Base-by-base conservation (phyloP, 1,140 invertebrate genomes). In the Psix sp. region DNA sequence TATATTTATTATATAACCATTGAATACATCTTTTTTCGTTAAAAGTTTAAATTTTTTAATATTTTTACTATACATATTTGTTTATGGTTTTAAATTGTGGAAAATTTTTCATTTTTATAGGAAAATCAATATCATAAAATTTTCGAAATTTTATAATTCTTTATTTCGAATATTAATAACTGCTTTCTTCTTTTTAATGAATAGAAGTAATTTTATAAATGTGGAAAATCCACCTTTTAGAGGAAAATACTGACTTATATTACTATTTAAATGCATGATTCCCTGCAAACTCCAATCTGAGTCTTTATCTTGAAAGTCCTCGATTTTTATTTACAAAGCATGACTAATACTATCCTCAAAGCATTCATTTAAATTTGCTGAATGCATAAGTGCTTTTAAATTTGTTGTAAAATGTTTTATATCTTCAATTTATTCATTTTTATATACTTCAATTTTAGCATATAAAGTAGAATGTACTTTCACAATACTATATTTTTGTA, bases 1-100 rank as follows among this genome's bases (percentile, higher is more conserved):
- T 5, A 79, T 88, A 88, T 26, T 88, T 80, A 14, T 57, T 49
- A 29, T 79, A 40, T 84, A 80, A 11, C 49, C 48, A 11, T 76
- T 77, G 48, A 79, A 78, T 31, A 80, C 45, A 51, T 66, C 60
- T 42, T 76, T 78, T 16, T 49, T 42, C 2, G 24, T 65, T 2
- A 78, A 9, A 11, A 74, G 48, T 17, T 62, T 17, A 42, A 76
- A 70, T 49, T 73, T n/a, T 3, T 66, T 13, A 0, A 38, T 17
- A 33, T 26, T 48, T 11, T 1, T 10, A 11, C 11, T 59, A 51
- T 68, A 29, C 35, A 39, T 38, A 5, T 20, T 17, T 5, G 36
- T n/a, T 56, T 9, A 75, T 75, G 5, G 0, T 56, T 65, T 74
- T 67, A 9, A n/a, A n/a, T n/a, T n/a, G n/a, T n/a, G n/a, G n/a